Evolutionary conservation across 2,888 invertebrate genomes (phyloP).

Genomic region (Drosophila tanythrix): DNA sequence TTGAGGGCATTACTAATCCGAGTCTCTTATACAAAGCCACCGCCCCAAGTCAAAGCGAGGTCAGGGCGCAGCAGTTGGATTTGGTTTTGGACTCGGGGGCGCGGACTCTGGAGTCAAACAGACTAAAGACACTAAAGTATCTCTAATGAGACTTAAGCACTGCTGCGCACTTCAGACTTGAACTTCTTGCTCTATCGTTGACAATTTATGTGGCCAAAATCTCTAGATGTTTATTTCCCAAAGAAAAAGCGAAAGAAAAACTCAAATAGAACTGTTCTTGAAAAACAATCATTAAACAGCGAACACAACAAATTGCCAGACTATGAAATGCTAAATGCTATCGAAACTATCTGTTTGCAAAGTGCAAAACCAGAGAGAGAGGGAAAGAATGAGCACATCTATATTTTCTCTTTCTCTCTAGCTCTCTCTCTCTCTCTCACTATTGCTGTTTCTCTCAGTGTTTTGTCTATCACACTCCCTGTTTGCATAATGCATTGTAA

Average conservation of each 20-base stretch:
- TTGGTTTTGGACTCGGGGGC: conserved; percentile 15
- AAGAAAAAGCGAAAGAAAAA: not conserved
- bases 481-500: conserved; percentile 75
- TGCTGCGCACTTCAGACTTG: conserved; percentile 69
- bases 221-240: conserved; percentile 14
- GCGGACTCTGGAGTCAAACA: conserved; percentile 28
- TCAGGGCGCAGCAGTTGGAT: conserved; percentile 49
- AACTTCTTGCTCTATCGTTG: conserved; percentile 41
- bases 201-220: conserved; percentile 58
- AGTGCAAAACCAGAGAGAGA: conserved; percentile 4
- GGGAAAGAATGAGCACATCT: conserved; percentile 13
- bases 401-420: not conserved
- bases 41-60: conserved; percentile 72
- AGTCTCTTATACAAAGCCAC: conserved; percentile 70
- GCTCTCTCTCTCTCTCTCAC: not conserved
- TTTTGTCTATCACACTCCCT: conserved; percentile 47
- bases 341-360: conserved; percentile 35
- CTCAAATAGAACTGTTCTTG: conserved; percentile 44
- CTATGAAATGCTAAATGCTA: conserved; percentile 30
- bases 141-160: conserved; percentile 81
- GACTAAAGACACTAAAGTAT: conserved; percentile 67
- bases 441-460: conserved; percentile 6
- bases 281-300: conserved; percentile 37
- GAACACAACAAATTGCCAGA: conserved; percentile 37
- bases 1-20: conserved; percentile 79